phyloP scores from a whole-genome alignment of 2,797 vertebrate genomes.

The Lophius americanus region DNA sequence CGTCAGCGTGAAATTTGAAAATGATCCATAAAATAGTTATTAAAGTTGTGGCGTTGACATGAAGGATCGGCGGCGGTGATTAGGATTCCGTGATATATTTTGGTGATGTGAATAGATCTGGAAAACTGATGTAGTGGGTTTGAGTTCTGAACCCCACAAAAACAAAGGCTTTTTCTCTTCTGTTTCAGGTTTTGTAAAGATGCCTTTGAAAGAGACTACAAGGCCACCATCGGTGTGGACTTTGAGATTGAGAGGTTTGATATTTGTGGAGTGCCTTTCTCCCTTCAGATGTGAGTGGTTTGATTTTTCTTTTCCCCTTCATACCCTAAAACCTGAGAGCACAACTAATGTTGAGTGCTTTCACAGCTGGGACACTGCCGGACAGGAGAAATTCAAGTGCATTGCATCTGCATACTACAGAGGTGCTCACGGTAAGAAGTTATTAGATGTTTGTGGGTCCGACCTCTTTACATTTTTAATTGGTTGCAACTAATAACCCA shows the following conservation, averaged over 20 bases:
- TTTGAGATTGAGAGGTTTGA: slow-evolving; percentile 94
- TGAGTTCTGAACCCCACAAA: neutral
- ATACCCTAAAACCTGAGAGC: neutral
- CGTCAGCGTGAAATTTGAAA: no score
- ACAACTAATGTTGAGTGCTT: neutral
- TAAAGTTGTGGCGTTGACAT: no score
- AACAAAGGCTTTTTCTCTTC: neutral
- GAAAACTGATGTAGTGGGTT: neutral
- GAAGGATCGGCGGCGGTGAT: no score
- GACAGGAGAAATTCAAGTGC: slow-evolving; percentile 96
- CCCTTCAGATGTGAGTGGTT: slow-evolving; percentile 91
- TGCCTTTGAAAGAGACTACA: slow-evolving; percentile 90
- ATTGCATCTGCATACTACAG: slow-evolving; percentile 92
- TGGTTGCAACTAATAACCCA: slow-evolving; percentile 1
- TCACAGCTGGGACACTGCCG: slow-evolving; percentile 93
- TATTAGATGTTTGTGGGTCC: neutral
- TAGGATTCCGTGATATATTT: no score
- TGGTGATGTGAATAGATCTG: no score
- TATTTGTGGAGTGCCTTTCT: slow-evolving; percentile 86
- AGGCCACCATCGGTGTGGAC: slow-evolving; percentile 94
- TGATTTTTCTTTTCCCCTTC: neutral
- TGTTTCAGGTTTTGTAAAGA: slow-evolving; percentile 89
- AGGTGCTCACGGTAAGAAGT: slow-evolving; percentile 87
- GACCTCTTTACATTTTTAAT: neutral
- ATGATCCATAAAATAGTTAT: no score